Base-by-base conservation (phyloP, 1,140 invertebrate species). In the Trichonephila clavipes region DNA sequence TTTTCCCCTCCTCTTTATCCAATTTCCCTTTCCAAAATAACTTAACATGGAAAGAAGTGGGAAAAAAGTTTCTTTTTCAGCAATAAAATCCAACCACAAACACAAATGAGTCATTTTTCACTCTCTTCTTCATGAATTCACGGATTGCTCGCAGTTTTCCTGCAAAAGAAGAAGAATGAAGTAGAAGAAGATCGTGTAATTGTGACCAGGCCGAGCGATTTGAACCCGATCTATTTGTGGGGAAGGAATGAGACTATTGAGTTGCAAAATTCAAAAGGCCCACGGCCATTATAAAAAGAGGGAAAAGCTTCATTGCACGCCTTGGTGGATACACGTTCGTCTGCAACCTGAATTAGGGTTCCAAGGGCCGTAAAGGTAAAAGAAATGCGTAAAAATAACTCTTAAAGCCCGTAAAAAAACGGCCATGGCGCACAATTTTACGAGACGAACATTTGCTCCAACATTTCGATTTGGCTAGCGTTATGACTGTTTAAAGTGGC, bases 401-500 rank as follows among this genome's bases (percentile, higher is more conserved):
- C 88, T 90, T 90, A 90, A 90, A 81, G 88, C 88, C 88, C 66
- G 88, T 81, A 90, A 90, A 90, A 81, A 87, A 90, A 66, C 87
- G 34, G 18, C 62, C 64, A 51, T 10, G 66, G 72, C 40, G 62
- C 44, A 90, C 28, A 90, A 90, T 90, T 90, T 90, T 90, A 90
- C 88, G 66, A 81, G 40, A 61, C 66, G 88, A 81, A 90, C 88
- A 90, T 90, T 90, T 90, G 88, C 88, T 90, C 88, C 88, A 90
- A 28, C 72, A 90, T 90, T 90, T 77, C 88, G 88, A 90, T 90
- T 90, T 61, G 88, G 69, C 88, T 81, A 19, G 69, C 88, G 88
- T 90, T 90, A 90, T 90, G 88, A 90, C 88, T 90, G 88, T 81
- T 90, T 90, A 90, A 90, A 90, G 88, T 90, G 88, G 88, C 58